Evolutionary conservation across 2,888 invertebrate species (phyloP).

Genomic region (Dysmachus trigonus): DNA sequence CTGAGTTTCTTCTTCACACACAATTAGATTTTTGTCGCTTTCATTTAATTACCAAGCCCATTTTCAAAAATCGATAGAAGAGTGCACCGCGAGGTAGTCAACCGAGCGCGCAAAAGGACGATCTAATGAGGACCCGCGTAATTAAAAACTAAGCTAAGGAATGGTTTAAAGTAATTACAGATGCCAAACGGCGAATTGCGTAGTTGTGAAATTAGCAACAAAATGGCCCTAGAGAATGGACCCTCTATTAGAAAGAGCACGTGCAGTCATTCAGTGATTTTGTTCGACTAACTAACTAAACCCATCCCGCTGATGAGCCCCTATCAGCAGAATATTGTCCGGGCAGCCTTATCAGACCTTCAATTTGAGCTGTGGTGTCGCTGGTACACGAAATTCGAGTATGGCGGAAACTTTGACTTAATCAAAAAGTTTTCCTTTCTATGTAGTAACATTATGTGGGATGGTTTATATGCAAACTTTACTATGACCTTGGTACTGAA

Average conservation of each 20-base stretch:
- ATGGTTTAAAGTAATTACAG: background rate
- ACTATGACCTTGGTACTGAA: background rate
- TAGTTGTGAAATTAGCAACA: background rate
- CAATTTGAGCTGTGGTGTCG: background rate
- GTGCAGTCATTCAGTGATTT: background rate
- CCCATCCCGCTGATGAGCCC: background rate
- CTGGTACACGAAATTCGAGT: background rate
- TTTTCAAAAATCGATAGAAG: conserved; percentile 3
- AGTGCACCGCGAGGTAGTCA: background rate
- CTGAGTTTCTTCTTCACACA: background rate
- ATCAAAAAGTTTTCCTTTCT: conserved; percentile 6
- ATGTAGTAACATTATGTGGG: background rate
- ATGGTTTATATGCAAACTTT: conserved; percentile 4
- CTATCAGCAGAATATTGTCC: background rate
- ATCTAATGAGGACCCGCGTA: background rate
- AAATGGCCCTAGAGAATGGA: background rate
- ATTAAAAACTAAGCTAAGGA: background rate
- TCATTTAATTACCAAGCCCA: background rate
- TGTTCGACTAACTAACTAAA: background rate
- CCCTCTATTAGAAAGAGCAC: background rate
- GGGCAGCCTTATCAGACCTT: conserved; percentile 7
- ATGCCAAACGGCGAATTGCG: background rate
- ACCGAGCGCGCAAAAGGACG: background rate
- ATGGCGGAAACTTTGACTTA: conserved; percentile 4
- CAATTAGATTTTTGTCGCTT: background rate